Evolutionary conservation across 2,888 invertebrate species (phyloP).

Genomic region (Leucoptera coffeella): DNA sequence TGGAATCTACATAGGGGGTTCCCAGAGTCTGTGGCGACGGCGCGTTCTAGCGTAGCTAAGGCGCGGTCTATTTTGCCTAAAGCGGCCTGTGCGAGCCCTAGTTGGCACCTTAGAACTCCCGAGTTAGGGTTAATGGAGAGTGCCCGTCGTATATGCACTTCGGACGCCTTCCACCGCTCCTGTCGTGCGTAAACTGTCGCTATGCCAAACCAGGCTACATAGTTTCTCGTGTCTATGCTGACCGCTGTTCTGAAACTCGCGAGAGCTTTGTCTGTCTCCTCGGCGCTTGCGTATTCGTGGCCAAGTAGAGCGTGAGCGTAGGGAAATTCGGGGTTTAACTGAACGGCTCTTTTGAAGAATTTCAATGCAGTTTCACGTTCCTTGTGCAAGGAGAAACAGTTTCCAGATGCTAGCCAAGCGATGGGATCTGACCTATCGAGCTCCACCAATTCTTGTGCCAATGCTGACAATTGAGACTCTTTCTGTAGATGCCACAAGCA

Average conservation of each 20-base stretch:
- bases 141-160: conserved; percentile 86
- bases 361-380: conserved; percentile 97
- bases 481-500: conserved; percentile 95
- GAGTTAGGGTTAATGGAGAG: conserved; percentile 87
- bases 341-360: conserved; percentile 95
- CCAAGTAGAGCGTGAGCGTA: conserved; percentile 96
- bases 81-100: conserved; percentile 93
- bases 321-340: conserved; percentile 87
- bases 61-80: conserved; percentile 86
- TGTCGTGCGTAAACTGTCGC: conserved; percentile 97
- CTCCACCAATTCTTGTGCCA: conserved; percentile 77
- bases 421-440: conserved; percentile 73
- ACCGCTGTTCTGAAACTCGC: conserved; percentile 91
- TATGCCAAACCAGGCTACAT: conserved; percentile 98
- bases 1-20: conserved; percentile 96
- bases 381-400: conserved; percentile 95
- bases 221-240: conserved; percentile 86
- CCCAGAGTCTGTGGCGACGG: conserved; percentile 79
- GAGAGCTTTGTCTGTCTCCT: conserved; percentile 94
- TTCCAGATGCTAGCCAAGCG: conserved; percentile 95
- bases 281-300: conserved; percentile 94
- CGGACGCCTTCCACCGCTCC: conserved; percentile 88
- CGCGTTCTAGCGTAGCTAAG: conserved; percentile 78
- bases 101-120: conserved; percentile 91
- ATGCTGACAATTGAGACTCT: conserved; percentile 80